Percentiles rank a stretch among this genome's conserved stretches.
These are phyloP conservation scores for Cantharis rufa DNA, from an alignment of 2,888 invertebrate species.

Conservation along the genomic window DNA sequence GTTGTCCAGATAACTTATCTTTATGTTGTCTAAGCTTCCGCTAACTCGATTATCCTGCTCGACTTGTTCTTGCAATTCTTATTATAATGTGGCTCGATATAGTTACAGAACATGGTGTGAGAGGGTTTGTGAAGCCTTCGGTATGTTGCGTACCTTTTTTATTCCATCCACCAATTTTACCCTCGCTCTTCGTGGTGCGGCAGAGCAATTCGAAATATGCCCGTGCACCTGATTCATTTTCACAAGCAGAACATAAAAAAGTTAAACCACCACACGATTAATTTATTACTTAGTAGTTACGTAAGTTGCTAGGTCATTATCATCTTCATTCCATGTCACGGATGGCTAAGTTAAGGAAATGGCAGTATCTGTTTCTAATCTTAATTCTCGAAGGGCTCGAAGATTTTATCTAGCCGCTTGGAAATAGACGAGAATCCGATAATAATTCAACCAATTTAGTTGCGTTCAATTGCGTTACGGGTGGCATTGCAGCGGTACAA, in stretches of 20 bases:
- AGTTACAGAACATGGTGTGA: slow-evolving; percentile 35
- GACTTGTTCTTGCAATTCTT: slow-evolving; percentile 36
- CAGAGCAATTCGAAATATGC: neutral
- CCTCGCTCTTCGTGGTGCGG: neutral
- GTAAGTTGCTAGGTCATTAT: slow-evolving; percentile 6
- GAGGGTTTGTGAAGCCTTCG: slow-evolving; percentile 42
- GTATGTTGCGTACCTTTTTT: slow-evolving; percentile 34
- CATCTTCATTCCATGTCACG: slow-evolving; percentile 37
- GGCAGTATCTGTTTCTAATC: slow-evolving; percentile 51
- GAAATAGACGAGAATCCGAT: slow-evolving; percentile 22
- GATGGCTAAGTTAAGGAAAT: slow-evolving; percentile 50
- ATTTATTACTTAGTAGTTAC: neutral
- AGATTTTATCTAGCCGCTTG: slow-evolving; percentile 13
- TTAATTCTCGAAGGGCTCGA: slow-evolving; percentile 39
- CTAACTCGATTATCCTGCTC: slow-evolving; percentile 9
- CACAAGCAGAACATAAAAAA: neutral
- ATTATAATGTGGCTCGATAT: slow-evolving; percentile 38
- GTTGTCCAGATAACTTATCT: slow-evolving; percentile 32
- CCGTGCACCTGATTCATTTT: neutral
- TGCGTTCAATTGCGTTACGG: neutral
- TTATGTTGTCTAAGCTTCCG: slow-evolving; percentile 15
- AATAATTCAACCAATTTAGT: slow-evolving; percentile 14
- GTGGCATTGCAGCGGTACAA: neutral
- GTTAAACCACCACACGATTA: neutral
- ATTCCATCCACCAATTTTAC: neutral